Evolutionary conservation across 2,113 vertebrate genomes (phyloP).

Genomic region (Hippocampus guttulatus): DNA sequence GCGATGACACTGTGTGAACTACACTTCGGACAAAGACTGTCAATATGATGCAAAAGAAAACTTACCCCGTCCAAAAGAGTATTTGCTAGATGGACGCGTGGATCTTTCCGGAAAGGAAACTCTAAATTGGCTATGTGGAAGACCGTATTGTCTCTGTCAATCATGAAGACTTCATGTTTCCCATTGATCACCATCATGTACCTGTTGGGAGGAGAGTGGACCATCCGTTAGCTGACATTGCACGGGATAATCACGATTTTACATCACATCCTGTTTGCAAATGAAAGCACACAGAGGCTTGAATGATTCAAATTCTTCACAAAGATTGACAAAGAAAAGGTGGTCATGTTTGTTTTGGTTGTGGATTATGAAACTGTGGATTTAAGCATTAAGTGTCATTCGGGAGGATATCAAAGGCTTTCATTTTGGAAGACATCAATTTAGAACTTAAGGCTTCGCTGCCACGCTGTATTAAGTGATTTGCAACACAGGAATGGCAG

Average conservation of each 20-base stretch:
- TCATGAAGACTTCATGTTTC: conserved; percentile 93
- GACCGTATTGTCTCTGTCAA: conserved; percentile 91
- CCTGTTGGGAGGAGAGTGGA: conserved; percentile 63
- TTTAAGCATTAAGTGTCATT: neutral
- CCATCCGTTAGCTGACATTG: neutral
- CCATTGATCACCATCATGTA: conserved; percentile 99
- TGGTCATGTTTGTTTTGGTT: neutral
- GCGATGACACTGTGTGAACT: neutral
- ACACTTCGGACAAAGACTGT: neutral
- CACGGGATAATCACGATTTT: neutral
- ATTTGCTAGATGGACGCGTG: conserved; percentile 81
- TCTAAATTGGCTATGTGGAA: conserved; percentile 93
- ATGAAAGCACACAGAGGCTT: neutral
- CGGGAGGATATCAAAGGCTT: neutral
- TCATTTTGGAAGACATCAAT: neutral
- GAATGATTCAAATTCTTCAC: no score
- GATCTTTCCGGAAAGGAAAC: conserved; percentile 95
- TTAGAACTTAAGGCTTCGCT: neutral
- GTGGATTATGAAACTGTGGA: neutral
- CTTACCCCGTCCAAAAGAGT: conserved; percentile 97
- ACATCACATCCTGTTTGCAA: neutral
- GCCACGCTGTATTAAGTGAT: neutral
- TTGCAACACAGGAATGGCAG: neutral
- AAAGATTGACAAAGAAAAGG: neutral
- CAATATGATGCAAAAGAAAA: neutral